Evolutionary conservation across 2,888 invertebrate species (phyloP).

Genomic region (Rotaria socialis): DNA sequence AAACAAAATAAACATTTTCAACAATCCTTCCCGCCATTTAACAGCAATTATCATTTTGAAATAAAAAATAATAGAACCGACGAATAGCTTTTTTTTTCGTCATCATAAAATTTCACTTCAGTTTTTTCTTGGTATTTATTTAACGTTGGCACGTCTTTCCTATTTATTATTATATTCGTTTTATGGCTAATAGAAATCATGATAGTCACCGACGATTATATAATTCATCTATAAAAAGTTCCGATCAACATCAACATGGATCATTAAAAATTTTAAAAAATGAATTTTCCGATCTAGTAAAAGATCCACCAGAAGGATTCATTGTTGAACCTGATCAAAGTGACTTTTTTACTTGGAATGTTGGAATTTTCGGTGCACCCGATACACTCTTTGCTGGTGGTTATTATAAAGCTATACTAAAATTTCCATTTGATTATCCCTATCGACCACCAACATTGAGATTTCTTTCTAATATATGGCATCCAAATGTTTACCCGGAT

Average conservation of each 20-base stretch:
- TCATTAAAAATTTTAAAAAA: conserved; percentile 6
- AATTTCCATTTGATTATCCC: not conserved
- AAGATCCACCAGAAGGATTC: not conserved
- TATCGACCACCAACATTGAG: not conserved
- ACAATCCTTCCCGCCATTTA: not conserved
- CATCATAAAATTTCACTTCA: not conserved
- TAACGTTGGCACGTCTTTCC: not conserved
- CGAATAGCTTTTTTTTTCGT: too few relatives aligned
- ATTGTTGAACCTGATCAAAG: not conserved
- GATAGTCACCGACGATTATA: not conserved
- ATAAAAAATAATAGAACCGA: too few relatives aligned
- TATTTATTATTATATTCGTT: not conserved
- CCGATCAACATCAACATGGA: not conserved
- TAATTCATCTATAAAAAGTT: not conserved
- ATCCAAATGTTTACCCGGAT: conserved; percentile 1
- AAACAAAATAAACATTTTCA: too few relatives aligned
- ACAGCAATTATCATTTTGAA: not conserved
- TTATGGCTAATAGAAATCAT: not conserved
- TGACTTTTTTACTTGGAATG: conserved; percentile 9
- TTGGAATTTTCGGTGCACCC: conserved; percentile 10
- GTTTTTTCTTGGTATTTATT: not conserved
- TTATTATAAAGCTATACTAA: not conserved
- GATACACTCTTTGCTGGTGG: not conserved
- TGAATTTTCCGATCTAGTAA: not conserved
- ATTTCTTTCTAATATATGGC: not conserved